Evolutionary conservation across 2,113 vertebrate species (phyloP), one percentile per base, ranked within the genome.

Genomic region (Oryzias woworae): DNA sequence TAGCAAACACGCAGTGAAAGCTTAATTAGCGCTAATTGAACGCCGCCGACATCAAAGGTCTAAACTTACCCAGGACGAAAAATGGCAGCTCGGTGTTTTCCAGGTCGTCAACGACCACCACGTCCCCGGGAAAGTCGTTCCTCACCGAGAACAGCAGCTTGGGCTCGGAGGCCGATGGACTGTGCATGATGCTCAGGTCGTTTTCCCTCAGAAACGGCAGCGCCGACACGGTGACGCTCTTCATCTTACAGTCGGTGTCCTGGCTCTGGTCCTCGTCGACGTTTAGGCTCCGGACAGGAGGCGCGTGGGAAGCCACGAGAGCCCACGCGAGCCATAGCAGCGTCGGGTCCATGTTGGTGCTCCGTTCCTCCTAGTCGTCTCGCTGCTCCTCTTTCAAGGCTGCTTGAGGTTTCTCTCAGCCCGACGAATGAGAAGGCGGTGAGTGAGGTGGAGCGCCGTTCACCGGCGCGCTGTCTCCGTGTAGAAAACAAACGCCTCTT

Each of bases 131-230:
- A 58, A 99, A 99, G 73, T 99, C 97, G 85, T 99, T 99, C 67
- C 96, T 91, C 8, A 99, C 96, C 14, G 96, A 98, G 93, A 99
- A 99, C 66, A 99, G 95, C 63, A 99, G 96, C 93, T 99, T 99
- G 87, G 97, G 95, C 89, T 99, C 97, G 36, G 96, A 96, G 94
- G 96, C 95, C 91, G 96, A 98, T 43, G 97, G 94, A 63, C 95
- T 96, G 90, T 99, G 97, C 96, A 98, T 98, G 94, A 99, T 98
- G 92, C 94, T 97, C 86, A 99, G 92, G 93, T 99, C 97, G 91
- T 98, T 99, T 77, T 99, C 97, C 46, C 97, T 85, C 81, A 99
- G 79, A 89, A 99, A 99, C 60, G 97, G 97, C 91, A 99, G 90
- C 78, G 97, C 97, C 47, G 97, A 99, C 87, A 99, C 97, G 36